A percentile compares a stretch with the other conserved stretches of the same genome.
phyloP scores from a whole-genome alignment of 2,797 vertebrate genomes.

The Chrosomus eos region DNA sequence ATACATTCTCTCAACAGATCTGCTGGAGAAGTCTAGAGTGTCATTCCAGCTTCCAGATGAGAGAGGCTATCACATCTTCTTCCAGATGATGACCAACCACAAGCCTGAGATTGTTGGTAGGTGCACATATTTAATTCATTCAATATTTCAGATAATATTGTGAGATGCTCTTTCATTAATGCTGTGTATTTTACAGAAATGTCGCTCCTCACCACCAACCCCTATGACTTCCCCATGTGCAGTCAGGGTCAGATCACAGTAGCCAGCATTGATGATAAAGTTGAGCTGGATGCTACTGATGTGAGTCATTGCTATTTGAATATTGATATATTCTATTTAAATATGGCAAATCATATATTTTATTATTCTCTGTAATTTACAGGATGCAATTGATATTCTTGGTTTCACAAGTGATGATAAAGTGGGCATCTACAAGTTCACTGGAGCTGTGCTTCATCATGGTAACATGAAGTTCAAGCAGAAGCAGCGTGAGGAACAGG shows the following conservation, averaged over 20 bases:
- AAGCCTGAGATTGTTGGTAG: conserved; percentile 81
- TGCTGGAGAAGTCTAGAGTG: conserved; percentile 89
- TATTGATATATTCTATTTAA: not conserved
- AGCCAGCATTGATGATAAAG: conserved; percentile 87
- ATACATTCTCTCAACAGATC: conserved; percentile 71
- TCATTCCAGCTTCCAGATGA: conserved; percentile 86
- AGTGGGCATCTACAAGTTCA: not conserved
- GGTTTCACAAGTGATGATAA: rapidly evolving
- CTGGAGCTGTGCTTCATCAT: conserved; percentile 2
- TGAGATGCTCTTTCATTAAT: not conserved
- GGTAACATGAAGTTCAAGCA: not conserved
- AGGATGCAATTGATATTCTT: not conserved
- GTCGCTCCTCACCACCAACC: conserved; percentile 88
- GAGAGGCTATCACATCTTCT: conserved; percentile 90
- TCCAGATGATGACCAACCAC: conserved; percentile 87
- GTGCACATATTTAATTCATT: not conserved
- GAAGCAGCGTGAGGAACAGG: conserved; percentile 3
- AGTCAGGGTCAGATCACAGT: conserved; percentile 89
- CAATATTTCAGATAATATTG: not conserved
- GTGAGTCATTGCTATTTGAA: conserved; percentile 70
- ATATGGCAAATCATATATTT: not conserved
- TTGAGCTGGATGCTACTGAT: conserved; percentile 88
- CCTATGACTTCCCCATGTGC: conserved; percentile 85
- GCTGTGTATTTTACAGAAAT: conserved; percentile 74
- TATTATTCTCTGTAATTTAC: not conserved